phyloP scores from a whole-genome alignment of 2,113 vertebrate species.

The cattle (Bos taurus) region ARS-UCD2.0 NC_037338.1:12085501-12086000 shows the following conservation, averaged over 20 bases:
- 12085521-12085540: not conserved
- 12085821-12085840: not conserved
- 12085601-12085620: no score
- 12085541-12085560: not conserved
- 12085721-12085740: not conserved
- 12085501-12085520: not conserved
- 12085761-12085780: not conserved
- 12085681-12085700: not conserved
- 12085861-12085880: not conserved
- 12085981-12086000: not conserved
- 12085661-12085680: not conserved
- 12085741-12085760: not conserved
- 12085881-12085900: not conserved
- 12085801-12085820: not conserved
- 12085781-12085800: not conserved
- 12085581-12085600: no score
- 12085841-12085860: not conserved
- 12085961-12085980: not conserved
- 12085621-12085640: not conserved
- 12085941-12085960: not conserved
- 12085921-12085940: not conserved
- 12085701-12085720: not conserved
- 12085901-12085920: not conserved
- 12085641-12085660: not conserved
- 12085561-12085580: not conserved